These are phyloP conservation scores for Drosophila auraria DNA, from an alignment of 1,140 invertebrate genomes.

Conservation along the genomic window DNA sequence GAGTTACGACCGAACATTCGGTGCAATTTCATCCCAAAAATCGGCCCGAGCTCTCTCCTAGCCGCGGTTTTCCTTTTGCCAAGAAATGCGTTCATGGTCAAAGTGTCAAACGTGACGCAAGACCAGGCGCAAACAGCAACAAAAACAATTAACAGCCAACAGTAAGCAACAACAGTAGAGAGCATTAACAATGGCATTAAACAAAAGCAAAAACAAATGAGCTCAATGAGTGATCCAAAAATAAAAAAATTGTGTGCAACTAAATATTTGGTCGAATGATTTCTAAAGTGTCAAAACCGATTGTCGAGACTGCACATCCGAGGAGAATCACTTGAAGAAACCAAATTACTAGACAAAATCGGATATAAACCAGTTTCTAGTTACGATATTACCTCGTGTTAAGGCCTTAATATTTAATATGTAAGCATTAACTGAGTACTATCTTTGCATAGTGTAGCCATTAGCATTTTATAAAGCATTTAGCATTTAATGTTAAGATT, in stretches of 20 bases:
- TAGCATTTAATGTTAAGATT: no score
- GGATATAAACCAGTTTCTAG: neutral
- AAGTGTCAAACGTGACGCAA: conserved; percentile 71
- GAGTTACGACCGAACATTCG: conserved; percentile 66
- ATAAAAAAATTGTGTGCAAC: conserved; percentile 46
- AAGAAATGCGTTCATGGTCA: conserved; percentile 81
- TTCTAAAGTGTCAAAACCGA: conserved; percentile 41
- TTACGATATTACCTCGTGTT: no score
- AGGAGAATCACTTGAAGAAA: conserved; percentile 10
- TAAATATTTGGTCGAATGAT: conserved; percentile 55
- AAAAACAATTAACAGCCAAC: conserved; percentile 29
- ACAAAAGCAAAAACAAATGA: conserved; percentile 24
- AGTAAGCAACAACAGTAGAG: conserved; percentile 16
- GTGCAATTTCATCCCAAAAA: conserved; percentile 48
- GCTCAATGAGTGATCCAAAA: conserved; percentile 38
- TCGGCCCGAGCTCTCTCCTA: conserved; percentile 25
- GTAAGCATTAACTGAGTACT: no score
- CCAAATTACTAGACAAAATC: no score
- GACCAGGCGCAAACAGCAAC: conserved; percentile 32
- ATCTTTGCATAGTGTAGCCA: no score
- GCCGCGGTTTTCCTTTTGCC: conserved; percentile 62
- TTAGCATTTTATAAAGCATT: no score
- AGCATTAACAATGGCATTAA: conserved; percentile 41
- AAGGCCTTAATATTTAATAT: neutral
- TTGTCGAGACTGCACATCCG: conserved; percentile 1